phyloP scores from a whole-genome alignment of 2,797 vertebrate species.

The Gadopsis bispinosus region DNA sequence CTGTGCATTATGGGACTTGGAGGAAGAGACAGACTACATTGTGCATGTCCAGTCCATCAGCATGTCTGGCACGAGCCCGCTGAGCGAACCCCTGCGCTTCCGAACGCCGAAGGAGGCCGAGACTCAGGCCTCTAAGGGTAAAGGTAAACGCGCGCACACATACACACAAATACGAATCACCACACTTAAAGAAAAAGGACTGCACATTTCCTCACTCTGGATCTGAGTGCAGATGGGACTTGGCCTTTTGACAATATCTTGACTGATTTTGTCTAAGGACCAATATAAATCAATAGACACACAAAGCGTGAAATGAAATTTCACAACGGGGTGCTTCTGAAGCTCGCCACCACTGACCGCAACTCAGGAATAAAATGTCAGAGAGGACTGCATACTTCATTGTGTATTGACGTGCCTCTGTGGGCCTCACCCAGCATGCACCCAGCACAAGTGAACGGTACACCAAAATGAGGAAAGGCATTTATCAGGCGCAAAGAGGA shows the following conservation, averaged over 20 bases:
- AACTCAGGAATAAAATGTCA: constrained; percentile 47
- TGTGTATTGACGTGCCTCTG: constrained; percentile 59
- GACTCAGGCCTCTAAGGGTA: constrained; percentile 92
- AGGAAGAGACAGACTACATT: constrained; percentile 96
- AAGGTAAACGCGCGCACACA: constrained; percentile 82
- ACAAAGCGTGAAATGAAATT: constrained; percentile 82
- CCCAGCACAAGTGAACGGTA: constrained; percentile 46
- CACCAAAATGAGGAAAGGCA: constrained; percentile 58
- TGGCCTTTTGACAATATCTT: constrained; percentile 65
- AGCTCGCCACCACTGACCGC: constrained; percentile 51
- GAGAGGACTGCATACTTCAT: constrained; percentile 49
- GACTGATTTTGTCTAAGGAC: constrained; percentile 72
- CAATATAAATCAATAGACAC: constrained; percentile 75
- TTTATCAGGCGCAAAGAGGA: constrained; percentile 67
- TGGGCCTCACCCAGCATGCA: constrained; percentile 55
- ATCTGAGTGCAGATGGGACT: constrained; percentile 36
- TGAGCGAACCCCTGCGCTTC: constrained; percentile 93
- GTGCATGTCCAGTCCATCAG: constrained; percentile 97
- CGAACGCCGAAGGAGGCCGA: constrained; percentile 93
- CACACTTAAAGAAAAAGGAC: constrained; percentile 7
- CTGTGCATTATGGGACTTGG: constrained; percentile 96
- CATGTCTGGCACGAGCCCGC: constrained; percentile 91
- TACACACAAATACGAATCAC: constrained; percentile 6
- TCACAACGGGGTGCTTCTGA: constrained; percentile 65
- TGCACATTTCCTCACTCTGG: constrained; percentile 7